phyloP scores from a whole-genome alignment of 2,113 vertebrate species.

The Nettapus auritus region DNA sequence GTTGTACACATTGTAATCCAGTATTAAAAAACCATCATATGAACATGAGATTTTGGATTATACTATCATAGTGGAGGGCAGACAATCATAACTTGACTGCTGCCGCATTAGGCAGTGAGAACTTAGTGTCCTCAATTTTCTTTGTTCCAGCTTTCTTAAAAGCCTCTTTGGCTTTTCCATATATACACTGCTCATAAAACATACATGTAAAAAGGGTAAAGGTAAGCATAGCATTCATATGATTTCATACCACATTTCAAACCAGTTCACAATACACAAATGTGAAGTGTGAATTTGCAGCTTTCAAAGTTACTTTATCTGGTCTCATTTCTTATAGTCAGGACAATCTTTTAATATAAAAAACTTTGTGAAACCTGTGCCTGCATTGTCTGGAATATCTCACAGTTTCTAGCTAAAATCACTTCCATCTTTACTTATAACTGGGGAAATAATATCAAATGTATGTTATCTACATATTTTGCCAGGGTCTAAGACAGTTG shows the following conservation, averaged over 20 bases:
- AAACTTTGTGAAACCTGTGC: neutral
- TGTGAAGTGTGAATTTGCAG: neutral
- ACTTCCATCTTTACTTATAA: slow-evolving; percentile 25
- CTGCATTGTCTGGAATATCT: neutral
- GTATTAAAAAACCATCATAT: slow-evolving; percentile 42
- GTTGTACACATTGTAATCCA: neutral
- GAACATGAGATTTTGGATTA: slow-evolving; percentile 43
- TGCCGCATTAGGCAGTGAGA: slow-evolving; percentile 8
- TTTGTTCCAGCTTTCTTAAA: slow-evolving; percentile 7
- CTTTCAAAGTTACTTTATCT: neutral
- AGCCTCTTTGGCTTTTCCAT: neutral
- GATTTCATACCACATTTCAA: neutral
- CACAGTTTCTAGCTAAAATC: slow-evolving; percentile 2
- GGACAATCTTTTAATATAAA: neutral
- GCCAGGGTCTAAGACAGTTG: neutral
- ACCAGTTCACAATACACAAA: neutral
- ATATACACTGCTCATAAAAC: neutral
- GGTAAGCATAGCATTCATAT: neutral
- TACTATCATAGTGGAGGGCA: slow-evolving; percentile 45
- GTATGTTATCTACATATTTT: neutral
- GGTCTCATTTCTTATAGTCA: neutral
- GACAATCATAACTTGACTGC: slow-evolving; percentile 38
- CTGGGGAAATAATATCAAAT: slow-evolving; percentile 11
- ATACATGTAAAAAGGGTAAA: neutral
- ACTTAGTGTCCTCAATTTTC: neutral